Evolutionary conservation across 2,888 invertebrate genomes (phyloP).

Genomic region (Lochmaea crataegi): DNA sequence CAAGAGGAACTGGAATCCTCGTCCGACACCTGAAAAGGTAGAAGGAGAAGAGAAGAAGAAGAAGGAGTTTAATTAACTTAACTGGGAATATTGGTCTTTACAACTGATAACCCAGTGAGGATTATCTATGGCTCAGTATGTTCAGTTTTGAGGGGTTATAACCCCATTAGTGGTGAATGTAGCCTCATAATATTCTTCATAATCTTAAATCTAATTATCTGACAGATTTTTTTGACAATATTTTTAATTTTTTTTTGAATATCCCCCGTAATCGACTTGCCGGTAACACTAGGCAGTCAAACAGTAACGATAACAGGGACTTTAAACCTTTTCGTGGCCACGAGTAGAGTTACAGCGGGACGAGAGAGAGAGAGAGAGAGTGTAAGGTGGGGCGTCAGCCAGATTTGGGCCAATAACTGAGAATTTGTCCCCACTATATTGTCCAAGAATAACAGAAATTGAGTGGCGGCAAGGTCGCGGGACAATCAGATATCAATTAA

Average conservation of each 20-base stretch:
- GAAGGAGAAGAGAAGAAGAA: no score
- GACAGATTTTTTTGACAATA: no score
- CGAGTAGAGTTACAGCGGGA: constrained; percentile 40
- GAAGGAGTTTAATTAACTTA: no score
- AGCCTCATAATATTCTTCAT: no score
- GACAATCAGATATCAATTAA: constrained; percentile 47
- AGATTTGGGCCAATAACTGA: constrained; percentile 55
- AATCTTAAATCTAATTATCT: no score
- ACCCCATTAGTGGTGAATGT: no score
- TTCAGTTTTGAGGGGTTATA: no score
- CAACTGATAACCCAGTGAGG: no score
- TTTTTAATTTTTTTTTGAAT: neutral
- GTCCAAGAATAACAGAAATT: constrained; percentile 43
- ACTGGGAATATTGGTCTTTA: no score
- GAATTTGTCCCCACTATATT: constrained; percentile 50
- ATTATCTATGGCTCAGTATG: no score
- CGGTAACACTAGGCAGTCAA: constrained; percentile 18
- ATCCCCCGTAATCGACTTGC: neutral
- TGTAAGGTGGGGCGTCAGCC: constrained; percentile 48
- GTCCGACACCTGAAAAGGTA: no score
- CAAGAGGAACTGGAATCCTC: no score
- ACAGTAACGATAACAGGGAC: constrained; percentile 45
- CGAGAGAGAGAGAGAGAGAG: constrained; percentile 28
- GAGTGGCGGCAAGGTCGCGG: constrained; percentile 40
- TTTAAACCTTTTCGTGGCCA: constrained; percentile 50